Percentiles rank a stretch among this genome's conserved stretches.
Evolutionary conservation across 1,140 invertebrate species (phyloP).

Genomic region (Brachionus calyciflorus): DNA sequence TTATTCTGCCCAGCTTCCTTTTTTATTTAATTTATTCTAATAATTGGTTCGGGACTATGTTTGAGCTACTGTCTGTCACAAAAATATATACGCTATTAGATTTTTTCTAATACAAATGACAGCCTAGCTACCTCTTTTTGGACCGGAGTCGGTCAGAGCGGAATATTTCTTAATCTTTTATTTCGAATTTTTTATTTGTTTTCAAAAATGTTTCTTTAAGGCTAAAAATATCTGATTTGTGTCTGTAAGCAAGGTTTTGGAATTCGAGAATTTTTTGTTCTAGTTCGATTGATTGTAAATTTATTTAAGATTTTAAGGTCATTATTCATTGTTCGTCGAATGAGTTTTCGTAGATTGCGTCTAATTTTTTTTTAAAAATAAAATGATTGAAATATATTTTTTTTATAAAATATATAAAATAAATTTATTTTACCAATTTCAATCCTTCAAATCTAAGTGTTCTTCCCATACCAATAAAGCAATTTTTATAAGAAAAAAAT

Average conservation of each 20-base stretch:
- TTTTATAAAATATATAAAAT: no score
- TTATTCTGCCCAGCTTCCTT: no score
- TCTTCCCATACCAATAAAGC: no score
- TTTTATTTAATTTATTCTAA: background rate
- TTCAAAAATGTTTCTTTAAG: conserved; percentile 2
- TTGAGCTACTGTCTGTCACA: background rate
- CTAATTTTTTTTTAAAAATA: background rate
- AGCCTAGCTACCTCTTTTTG: background rate
- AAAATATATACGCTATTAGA: no score
- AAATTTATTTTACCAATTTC: no score
- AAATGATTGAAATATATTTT: no score
- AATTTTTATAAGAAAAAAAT: no score
- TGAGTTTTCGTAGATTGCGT: background rate
- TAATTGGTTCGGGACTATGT: background rate
- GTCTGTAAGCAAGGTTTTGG: background rate
- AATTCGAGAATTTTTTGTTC: background rate
- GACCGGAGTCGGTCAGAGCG: background rate
- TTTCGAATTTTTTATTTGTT: background rate
- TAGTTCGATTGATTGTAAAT: no score
- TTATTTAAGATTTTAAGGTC: no score
- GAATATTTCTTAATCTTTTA: background rate
- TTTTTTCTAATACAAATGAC: background rate
- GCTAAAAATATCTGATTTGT: background rate
- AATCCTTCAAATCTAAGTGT: no score
- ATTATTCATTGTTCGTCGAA: no score